phyloP scores from a whole-genome alignment of 1,140 invertebrate species.

The Sycophila sp. region DNA sequence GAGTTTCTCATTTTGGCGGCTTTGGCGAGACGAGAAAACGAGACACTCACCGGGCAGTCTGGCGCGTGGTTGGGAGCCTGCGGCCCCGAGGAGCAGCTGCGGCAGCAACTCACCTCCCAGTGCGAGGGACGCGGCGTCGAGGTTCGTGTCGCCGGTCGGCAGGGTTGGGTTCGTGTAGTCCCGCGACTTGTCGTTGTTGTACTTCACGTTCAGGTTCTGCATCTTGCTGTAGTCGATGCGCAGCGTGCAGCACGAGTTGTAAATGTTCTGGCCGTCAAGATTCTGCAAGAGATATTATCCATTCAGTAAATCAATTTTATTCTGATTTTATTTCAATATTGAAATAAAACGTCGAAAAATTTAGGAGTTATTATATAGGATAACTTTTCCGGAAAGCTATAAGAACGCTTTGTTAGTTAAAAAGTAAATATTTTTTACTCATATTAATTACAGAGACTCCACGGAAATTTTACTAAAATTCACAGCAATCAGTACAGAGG shows the following conservation, averaged over 20 bases:
- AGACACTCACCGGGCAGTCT: conserved; percentile 64
- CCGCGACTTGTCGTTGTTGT: conserved; percentile 99
- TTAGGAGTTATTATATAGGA: too few relatives aligned
- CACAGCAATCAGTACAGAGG: too few relatives aligned
- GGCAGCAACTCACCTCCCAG: conserved; percentile 72
- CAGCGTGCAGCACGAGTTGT: conserved; percentile 98
- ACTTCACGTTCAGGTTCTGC: conserved; percentile 97
- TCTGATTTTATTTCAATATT: too few relatives aligned
- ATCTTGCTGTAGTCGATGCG: conserved; percentile 99
- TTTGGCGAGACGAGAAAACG: conserved; percentile 33
- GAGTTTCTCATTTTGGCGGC: conserved; percentile 28
- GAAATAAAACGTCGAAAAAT: too few relatives aligned
- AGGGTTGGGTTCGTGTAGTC: conserved; percentile 98
- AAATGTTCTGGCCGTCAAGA: conserved; percentile 98
- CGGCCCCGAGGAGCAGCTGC: conserved; percentile 74
- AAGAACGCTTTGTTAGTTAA: too few relatives aligned
- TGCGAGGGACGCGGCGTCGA: conserved; percentile 73
- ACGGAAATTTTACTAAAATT: too few relatives aligned
- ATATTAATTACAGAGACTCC: too few relatives aligned
- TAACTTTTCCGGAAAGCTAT: too few relatives aligned
- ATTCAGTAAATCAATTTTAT: too few relatives aligned
- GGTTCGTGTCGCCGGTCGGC: conserved; percentile 87
- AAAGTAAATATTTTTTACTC: too few relatives aligned
- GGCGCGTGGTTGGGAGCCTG: conserved; percentile 70
- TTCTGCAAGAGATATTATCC: conserved; percentile 75